phyloP scores from a whole-genome alignment of 2,113 vertebrate species.

The Speoplatyrhinus poulsoni region DNA sequence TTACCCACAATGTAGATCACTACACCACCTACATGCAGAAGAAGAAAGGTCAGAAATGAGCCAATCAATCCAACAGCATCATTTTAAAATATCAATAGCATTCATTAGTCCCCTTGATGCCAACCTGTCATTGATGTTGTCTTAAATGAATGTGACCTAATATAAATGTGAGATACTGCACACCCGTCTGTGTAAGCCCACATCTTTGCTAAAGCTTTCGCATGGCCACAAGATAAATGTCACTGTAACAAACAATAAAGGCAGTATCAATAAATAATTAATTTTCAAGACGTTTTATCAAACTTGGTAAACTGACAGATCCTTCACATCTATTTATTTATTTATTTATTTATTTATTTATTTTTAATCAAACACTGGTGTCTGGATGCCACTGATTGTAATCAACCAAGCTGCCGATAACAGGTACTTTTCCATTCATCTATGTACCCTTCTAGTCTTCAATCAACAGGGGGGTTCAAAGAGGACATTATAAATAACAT shows the following conservation, averaged over 20 bases:
- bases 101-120: not conserved
- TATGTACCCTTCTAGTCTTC: conserved; percentile 50
- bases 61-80: not conserved
- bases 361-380: conserved; percentile 48
- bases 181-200: not conserved
- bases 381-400: conserved; percentile 72
- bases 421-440: conserved; percentile 56
- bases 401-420: conserved; percentile 69
- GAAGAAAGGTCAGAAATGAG: conserved; percentile 1
- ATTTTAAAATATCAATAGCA: too few species aligned
- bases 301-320: conserved; percentile 61
- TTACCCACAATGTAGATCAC: conserved; percentile 26
- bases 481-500: conserved; percentile 59
- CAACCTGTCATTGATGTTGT: not conserved
- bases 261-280: too few species aligned
- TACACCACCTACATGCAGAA: conserved; percentile 4
- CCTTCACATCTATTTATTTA: not conserved
- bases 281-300: conserved; percentile 22
- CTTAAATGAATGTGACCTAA: not conserved
- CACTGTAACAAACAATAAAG: conserved; percentile 4
- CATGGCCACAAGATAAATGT: not conserved
- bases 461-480: conserved; percentile 58
- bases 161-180: not conserved
- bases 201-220: not conserved
- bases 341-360: conserved; percentile 51